phyloP scores from a whole-genome alignment of 2,888 invertebrate species.

The Macrosoma leucophasiata region DNA sequence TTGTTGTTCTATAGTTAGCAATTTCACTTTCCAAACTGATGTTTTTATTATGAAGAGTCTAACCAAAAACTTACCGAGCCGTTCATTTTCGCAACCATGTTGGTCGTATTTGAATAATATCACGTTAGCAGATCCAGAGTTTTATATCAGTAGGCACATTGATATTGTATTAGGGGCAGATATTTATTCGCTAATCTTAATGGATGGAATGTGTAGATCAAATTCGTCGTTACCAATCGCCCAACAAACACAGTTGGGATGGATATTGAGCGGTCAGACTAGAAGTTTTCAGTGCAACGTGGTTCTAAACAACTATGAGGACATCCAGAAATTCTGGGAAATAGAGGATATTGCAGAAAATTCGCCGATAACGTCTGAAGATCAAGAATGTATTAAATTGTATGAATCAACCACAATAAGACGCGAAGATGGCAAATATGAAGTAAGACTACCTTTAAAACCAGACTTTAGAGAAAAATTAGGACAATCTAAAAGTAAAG shows the following conservation, averaged over 20 bases:
- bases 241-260: slow-evolving; percentile 26
- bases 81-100: slow-evolving; percentile 8
- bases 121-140: slow-evolving; percentile 23
- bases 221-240: slow-evolving; percentile 16
- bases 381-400: slow-evolving; percentile 7
- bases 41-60: slow-evolving; percentile 9
- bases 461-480: slow-evolving; percentile 11
- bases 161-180: slow-evolving; percentile 22
- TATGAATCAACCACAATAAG: slow-evolving; percentile 10
- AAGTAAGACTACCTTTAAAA: slow-evolving; percentile 17
- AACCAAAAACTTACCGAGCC: not conserved
- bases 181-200: slow-evolving; percentile 14
- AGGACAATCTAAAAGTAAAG: slow-evolving; percentile 18
- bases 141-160: slow-evolving; percentile 13
- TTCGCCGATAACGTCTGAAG: slow-evolving; percentile 2
- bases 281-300: slow-evolving; percentile 13
- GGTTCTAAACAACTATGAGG: slow-evolving; percentile 1
- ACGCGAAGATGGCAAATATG: slow-evolving; percentile 16
- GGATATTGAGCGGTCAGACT: slow-evolving; percentile 20
- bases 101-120: slow-evolving; percentile 20
- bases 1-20: slow-evolving; percentile 5
- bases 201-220: slow-evolving; percentile 6
- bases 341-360: slow-evolving; percentile 8
- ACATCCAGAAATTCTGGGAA: slow-evolving; percentile 12
- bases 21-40: slow-evolving; percentile 11